A percentile compares a stretch with the other conserved stretches of the same genome.
Conservation (phyloP, 2,113 vertebrate genomes). For the Acanthochromis polyacanthus region DNA sequence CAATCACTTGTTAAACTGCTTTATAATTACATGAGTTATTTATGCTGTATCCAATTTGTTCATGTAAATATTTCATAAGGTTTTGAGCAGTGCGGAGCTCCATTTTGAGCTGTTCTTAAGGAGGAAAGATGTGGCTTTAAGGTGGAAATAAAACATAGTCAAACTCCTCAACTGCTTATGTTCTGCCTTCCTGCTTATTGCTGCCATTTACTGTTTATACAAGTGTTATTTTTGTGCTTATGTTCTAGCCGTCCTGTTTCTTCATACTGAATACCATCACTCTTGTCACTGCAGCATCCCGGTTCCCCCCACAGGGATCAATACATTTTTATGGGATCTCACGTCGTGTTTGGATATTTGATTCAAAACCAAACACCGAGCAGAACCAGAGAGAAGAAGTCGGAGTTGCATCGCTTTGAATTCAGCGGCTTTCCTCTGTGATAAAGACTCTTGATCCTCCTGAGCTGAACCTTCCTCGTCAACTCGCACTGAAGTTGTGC, state of each 20-base stretch:
- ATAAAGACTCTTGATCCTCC: constrained; percentile 57
- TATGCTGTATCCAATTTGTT: no score
- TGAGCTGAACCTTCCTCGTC: constrained; percentile 43
- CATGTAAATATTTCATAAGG: no score
- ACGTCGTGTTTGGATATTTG: constrained; percentile 68
- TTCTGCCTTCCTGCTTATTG: not conserved
- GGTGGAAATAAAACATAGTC: no score
- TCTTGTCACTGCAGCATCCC: constrained; percentile 2
- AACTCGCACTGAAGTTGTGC: constrained; percentile 38
- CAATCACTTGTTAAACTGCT: no score
- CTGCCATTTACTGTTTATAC: not conserved
- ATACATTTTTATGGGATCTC: constrained; percentile 67
- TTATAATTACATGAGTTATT: no score
- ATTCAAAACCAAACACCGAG: constrained; percentile 60
- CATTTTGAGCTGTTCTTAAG: no score
- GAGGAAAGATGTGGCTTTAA: no score
- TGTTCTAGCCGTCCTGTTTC: constrained; percentile 7
- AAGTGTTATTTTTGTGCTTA: not conserved
- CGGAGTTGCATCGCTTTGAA: constrained; percentile 35
- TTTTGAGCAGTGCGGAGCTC: no score
- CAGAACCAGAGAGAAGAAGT: constrained; percentile 28
- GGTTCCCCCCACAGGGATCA: constrained; percentile 57
- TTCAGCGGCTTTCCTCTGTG: constrained; percentile 43
- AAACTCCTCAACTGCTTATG: not conserved
- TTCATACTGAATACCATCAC: constrained; percentile 29